phyloP scores from a whole-genome alignment of 2,888 invertebrate genomes.

The Caenorhabditis doughertyi region DNA sequence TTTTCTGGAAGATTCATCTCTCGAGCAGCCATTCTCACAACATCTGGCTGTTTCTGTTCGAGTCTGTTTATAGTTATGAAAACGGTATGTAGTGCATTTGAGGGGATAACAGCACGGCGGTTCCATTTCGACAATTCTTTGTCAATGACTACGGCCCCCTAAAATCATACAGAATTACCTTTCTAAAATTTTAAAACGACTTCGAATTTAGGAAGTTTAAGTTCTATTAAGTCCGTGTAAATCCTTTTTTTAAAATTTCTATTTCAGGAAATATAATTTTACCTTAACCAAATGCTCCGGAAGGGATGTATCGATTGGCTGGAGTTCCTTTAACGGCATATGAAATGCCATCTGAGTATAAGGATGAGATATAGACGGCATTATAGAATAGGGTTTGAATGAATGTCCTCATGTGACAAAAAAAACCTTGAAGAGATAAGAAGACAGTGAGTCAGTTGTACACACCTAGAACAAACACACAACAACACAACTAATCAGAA shows the following conservation, averaged over 20 bases:
- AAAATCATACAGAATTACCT: too few species aligned
- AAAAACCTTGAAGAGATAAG: conserved; percentile 40
- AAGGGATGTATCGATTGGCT: conserved; percentile 76
- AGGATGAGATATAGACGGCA: conserved; percentile 17
- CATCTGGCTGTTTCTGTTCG: conserved; percentile 56
- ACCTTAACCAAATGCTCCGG: conserved; percentile 78
- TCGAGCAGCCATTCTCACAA: conserved; percentile 51
- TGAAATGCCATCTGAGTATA: conserved; percentile 67
- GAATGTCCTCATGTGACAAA: too few species aligned
- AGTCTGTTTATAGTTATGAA: conserved; percentile 62
- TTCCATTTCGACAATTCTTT: conserved; percentile 67
- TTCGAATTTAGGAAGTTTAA: too few species aligned
- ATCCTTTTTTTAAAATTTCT: background rate
- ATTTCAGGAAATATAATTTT: background rate
- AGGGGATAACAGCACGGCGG: conserved; percentile 45
- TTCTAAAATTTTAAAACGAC: too few species aligned
- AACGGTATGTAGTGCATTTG: conserved; percentile 44
- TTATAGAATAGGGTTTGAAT: conserved; percentile 24
- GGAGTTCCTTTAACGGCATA: conserved; percentile 74
- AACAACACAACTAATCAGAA: conserved; percentile 31
- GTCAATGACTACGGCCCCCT: conserved; percentile 71
- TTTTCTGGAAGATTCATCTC: conserved; percentile 62
- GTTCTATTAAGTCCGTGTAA: too few species aligned
- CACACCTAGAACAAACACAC: conserved; percentile 31
- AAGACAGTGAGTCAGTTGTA: conserved; percentile 58